Conservation (phyloP, 2,797 vertebrate genomes). For the Phrynocephalus forsythii region DNA sequence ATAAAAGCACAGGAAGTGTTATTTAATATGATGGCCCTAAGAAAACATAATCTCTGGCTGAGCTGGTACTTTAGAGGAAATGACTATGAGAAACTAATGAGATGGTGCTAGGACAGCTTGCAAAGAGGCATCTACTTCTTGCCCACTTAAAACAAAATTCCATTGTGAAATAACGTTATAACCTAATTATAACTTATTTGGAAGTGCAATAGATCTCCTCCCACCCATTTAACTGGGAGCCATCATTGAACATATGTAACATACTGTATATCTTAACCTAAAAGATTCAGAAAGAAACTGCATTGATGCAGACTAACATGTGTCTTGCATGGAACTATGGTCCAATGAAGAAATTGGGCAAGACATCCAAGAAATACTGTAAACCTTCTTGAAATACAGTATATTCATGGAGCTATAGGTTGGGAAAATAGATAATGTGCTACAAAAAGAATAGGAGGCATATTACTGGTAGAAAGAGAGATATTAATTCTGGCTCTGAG, state of each 20-base stretch:
- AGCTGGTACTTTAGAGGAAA: neutral
- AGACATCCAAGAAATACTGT: neutral
- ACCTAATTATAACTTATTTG: neutral
- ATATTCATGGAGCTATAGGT: neutral
- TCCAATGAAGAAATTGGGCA: neutral
- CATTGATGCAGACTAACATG: neutral
- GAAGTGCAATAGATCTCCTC: neutral
- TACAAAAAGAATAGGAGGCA: neutral
- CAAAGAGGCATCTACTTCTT: neutral
- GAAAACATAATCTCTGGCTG: neutral
- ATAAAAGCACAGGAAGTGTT: conserved; percentile 11
- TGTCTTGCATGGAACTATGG: neutral
- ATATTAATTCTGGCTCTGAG: neutral
- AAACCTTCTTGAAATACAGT: neutral
- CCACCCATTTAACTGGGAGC: too few relatives aligned
- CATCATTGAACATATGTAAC: neutral
- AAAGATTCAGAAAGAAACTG: neutral
- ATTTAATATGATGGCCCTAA: neutral
- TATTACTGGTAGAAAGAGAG: neutral
- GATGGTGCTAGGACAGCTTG: neutral
- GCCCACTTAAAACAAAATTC: neutral
- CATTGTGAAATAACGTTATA: neutral
- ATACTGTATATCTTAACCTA: neutral
- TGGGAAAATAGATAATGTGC: neutral
- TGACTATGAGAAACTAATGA: neutral